Percentiles rank a stretch among this genome's conserved stretches.
These are phyloP conservation scores for Pediacus dermestoides DNA, from an alignment of 2,888 invertebrate species.

Conservation along the genomic window DNA sequence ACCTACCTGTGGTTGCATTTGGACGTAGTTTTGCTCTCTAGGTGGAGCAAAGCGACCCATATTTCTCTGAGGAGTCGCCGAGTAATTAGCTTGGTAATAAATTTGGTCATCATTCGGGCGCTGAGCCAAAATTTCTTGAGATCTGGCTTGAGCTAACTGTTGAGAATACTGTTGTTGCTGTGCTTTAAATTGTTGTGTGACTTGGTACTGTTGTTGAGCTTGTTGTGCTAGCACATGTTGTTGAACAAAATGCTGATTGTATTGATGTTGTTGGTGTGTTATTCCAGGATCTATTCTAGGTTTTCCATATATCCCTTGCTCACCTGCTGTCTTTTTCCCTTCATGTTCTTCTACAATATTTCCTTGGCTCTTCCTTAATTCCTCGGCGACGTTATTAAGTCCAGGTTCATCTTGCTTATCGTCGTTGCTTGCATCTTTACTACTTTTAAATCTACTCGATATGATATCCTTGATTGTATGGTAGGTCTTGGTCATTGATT, in stretches of 20 bases:
- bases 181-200: slow-evolving; percentile 38
- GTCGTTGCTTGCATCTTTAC: slow-evolving; percentile 55
- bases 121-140: slow-evolving; percentile 56
- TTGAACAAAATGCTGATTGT: slow-evolving; percentile 49
- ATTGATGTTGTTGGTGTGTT: slow-evolving; percentile 41
- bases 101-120: slow-evolving; percentile 46
- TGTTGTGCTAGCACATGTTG: slow-evolving; percentile 51
- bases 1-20: slow-evolving; percentile 22
- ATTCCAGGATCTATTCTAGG: slow-evolving; percentile 53
- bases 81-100: slow-evolving; percentile 43
- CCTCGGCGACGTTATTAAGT: slow-evolving; percentile 62
- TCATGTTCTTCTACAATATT: slow-evolving; percentile 37
- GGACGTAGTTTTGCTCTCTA: slow-evolving; percentile 38
- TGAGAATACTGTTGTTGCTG: slow-evolving; percentile 46
- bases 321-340: slow-evolving; percentile 46
- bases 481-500: slow-evolving; percentile 75
- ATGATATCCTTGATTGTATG: slow-evolving; percentile 81
- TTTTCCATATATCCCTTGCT: slow-evolving; percentile 62
- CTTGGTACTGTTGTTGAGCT: slow-evolving; percentile 37
- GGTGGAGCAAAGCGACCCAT: slow-evolving; percentile 14
- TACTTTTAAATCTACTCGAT: slow-evolving; percentile 72
- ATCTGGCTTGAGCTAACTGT: slow-evolving; percentile 47
- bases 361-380: slow-evolving; percentile 52
- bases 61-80: slow-evolving; percentile 34
- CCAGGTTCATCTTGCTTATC: slow-evolving; percentile 57